These are phyloP conservation scores for Acleris literana DNA, from an alignment of 2,888 invertebrate genomes.

Conservation along the genomic window DNA sequence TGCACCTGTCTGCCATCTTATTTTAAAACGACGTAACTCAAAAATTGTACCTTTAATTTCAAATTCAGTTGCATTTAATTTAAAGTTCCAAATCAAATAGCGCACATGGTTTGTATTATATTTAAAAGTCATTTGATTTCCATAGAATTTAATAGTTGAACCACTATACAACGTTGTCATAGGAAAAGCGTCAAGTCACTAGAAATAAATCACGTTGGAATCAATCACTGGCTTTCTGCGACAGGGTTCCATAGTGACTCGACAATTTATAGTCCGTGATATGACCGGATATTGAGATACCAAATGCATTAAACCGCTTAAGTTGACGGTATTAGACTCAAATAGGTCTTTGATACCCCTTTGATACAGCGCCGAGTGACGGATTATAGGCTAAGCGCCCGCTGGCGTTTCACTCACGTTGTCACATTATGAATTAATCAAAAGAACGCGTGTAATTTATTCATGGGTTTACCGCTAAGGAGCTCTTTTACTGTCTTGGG, in stretches of 20 bases:
- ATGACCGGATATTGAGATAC: conserved; percentile 32
- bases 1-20: background rate
- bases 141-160: too few relatives aligned
- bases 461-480: background rate
- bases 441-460: conserved; percentile 3
- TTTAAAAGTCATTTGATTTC: too few relatives aligned
- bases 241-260: too few relatives aligned
- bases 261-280: background rate
- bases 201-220: too few relatives aligned
- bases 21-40: background rate
- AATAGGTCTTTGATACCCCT: conserved; percentile 30
- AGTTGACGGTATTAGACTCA: conserved; percentile 33
- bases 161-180: too few relatives aligned
- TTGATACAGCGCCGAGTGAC: conserved; percentile 26
- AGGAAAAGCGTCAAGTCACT: too few relatives aligned
- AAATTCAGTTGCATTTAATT: background rate
- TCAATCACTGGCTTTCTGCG: too few relatives aligned
- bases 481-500: background rate
- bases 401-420: conserved; percentile 9
- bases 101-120: background rate
- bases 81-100: background rate
- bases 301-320: conserved; percentile 30
- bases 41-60: background rate
- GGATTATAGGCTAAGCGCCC: conserved; percentile 31
- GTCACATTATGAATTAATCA: conserved; percentile 33